These are phyloP conservation scores for Drosophila ananassae DNA, from an alignment of 1,140 invertebrate species.

Conservation along the genomic window DNA sequence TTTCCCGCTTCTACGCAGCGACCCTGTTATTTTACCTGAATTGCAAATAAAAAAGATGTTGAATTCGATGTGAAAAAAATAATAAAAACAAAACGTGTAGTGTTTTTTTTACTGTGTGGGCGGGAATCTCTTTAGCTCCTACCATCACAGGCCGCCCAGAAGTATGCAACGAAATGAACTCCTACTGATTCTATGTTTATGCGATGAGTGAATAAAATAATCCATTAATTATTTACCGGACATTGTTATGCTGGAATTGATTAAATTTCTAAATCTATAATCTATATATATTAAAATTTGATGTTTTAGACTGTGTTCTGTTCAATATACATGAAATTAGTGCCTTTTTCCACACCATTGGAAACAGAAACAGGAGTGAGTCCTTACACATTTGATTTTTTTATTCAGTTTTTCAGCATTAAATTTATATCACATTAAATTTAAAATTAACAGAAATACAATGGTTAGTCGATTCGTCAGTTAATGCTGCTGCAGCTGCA, in stretches of 20 bases:
- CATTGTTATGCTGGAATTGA: too few relatives aligned
- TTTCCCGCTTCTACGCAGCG: conserved; percentile 39
- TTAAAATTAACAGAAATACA: conserved; percentile 80
- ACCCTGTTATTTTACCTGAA: conserved; percentile 72
- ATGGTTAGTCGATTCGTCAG: conserved; percentile 67
- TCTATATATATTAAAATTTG: not conserved
- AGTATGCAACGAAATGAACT: conserved; percentile 9
- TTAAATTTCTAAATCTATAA: not conserved
- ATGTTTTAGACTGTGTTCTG: too few relatives aligned
- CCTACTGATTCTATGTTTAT: too few relatives aligned
- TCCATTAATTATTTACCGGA: not conserved
- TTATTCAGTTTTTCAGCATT: conserved; percentile 58
- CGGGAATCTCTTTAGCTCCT: not conserved
- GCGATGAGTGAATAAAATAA: too few relatives aligned
- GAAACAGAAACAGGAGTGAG: not conserved
- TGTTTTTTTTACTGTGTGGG: conserved; percentile 3
- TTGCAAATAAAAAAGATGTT: conserved; percentile 73
- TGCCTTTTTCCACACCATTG: too few relatives aligned
- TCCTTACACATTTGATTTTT: conserved; percentile 44
- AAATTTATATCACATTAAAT: conserved; percentile 81
- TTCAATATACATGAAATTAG: too few relatives aligned
- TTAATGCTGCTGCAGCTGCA: conserved; percentile 38
- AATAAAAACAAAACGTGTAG: conserved; percentile 2
- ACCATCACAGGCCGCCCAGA: conserved; percentile 3
- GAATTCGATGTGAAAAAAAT: conserved; percentile 72